These are phyloP conservation scores for Scrobipalpa costella DNA, from an alignment of 2,888 invertebrate species.

Conservation along the genomic window DNA sequence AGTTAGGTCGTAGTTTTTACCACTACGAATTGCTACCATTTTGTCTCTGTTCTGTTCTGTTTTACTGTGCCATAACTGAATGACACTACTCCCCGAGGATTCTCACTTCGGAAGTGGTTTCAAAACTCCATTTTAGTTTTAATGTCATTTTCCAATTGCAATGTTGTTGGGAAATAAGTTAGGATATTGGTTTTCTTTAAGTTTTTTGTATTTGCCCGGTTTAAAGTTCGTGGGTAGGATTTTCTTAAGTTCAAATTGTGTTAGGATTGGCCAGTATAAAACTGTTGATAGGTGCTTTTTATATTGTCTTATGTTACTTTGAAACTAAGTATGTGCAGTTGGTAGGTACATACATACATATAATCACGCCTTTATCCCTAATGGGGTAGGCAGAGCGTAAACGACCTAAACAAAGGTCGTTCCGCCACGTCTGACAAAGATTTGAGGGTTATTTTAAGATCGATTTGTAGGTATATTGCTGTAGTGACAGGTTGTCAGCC, in stretches of 20 bases:
- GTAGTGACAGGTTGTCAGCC: too few relatives aligned
- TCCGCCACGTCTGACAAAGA: too few relatives aligned
- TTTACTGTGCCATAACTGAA: constrained; percentile 9
- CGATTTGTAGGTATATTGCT: too few relatives aligned
- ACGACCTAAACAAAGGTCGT: too few relatives aligned
- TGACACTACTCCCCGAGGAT: constrained; percentile 32
- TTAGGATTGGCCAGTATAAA: constrained; percentile 4
- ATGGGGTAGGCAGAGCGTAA: too few relatives aligned
- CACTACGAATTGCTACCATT: not conserved
- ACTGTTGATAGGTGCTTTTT: not conserved
- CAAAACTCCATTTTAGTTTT: constrained; percentile 57
- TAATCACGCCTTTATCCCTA: too few relatives aligned
- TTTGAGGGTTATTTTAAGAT: too few relatives aligned
- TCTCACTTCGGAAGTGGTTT: constrained; percentile 36
- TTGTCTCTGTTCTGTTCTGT: not conserved
- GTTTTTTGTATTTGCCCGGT: not conserved
- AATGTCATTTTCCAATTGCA: constrained; percentile 60
- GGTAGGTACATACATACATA: too few relatives aligned
- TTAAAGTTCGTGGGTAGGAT: not conserved
- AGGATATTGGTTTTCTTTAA: constrained; percentile 41
- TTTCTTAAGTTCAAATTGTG: not conserved
- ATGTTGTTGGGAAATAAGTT: constrained; percentile 32
- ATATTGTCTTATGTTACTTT: too few relatives aligned
- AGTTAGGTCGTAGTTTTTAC: not conserved
- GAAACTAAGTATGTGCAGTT: too few relatives aligned